Evolutionary conservation across 2,888 invertebrate species (phyloP), one percentile per base, ranked within the genome.

Genomic region (Drosophila dives): DNA sequence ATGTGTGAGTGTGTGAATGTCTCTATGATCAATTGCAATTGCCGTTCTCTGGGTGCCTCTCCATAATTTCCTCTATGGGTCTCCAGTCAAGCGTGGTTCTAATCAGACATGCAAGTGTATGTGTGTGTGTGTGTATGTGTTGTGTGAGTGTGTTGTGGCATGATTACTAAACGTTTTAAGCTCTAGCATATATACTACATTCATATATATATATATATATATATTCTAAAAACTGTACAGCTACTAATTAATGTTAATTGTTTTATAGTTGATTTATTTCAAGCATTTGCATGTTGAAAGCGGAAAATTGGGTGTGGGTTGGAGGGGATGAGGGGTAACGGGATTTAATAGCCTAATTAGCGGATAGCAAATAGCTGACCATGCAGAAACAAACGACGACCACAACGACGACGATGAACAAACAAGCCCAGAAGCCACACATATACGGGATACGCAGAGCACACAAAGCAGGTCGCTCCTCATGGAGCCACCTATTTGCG

Each of bases 241-340:
- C 88, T 75, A 77, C 80, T 89, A 89, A 86, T 81, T 86, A 84
- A 86, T 67, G 80, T 78, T 89, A 88, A 86, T 90, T 80, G 75
- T 81, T 81, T 85, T 83, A 79, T 75, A 80, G 78, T 90, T 85
- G 61, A 73, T 77, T 74, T 69, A 63, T 65, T 68, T 76, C 71
- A 81, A 79, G 60, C 63, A 65, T 70, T 74, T 76, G 49, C 63
- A 33, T 68, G 58, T 75, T 72, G 48, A 76, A 59, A 65, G 51
- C 54, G 45, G 53, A 40, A 67, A 58, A 56, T 66, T 20, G 53
- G 34, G 56, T 29, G 8, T 4, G 15, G 15, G 45, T 20, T 8
- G 45, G 7, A 15, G 45, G 45, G 23, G 15, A 29, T 45, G 15
- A 53, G 64, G 61, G 64, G 42, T 23, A 42, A 34, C 23, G 61